phyloP scores from a whole-genome alignment of 1,140 invertebrate genomes.

The Ceratina calcarata region DNA sequence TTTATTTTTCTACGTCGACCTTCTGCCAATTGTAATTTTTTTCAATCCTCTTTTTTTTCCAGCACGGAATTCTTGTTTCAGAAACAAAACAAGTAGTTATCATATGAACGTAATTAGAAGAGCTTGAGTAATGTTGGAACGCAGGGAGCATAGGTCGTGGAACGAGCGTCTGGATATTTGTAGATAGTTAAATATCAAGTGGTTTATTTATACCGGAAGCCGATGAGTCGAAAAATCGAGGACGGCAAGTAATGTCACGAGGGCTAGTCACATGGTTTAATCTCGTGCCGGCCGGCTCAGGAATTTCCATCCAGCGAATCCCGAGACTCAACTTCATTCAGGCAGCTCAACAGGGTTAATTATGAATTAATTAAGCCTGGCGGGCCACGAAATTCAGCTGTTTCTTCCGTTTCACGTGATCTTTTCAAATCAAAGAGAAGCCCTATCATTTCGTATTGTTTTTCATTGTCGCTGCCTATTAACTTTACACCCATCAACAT shows the following conservation, averaged over 20 bases:
- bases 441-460: too few relatives aligned
- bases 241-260: background rate
- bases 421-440: background rate
- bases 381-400: slow-evolving; percentile 29
- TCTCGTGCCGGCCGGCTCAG: slow-evolving; percentile 15
- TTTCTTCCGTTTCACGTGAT: background rate
- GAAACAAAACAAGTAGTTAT: background rate
- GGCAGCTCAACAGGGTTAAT: slow-evolving; percentile 43
- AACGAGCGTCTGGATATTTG: too few relatives aligned
- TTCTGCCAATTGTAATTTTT: too few relatives aligned
- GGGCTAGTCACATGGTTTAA: slow-evolving; percentile 5
- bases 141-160: too few relatives aligned
- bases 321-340: background rate
- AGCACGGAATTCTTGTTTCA: background rate
- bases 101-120: background rate
- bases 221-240: background rate
- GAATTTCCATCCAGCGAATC: slow-evolving; percentile 46
- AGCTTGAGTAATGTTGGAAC: too few relatives aligned
- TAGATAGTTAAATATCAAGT: too few relatives aligned
- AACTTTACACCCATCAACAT: too few relatives aligned
- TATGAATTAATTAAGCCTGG: slow-evolving; percentile 47
- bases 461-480: too few relatives aligned
- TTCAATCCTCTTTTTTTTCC: too few relatives aligned
- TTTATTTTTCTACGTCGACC: too few relatives aligned
- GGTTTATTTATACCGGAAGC: background rate